Evolutionary conservation across 1,140 invertebrate species (phyloP).

Genomic region (Cephus cinctus): DNA sequence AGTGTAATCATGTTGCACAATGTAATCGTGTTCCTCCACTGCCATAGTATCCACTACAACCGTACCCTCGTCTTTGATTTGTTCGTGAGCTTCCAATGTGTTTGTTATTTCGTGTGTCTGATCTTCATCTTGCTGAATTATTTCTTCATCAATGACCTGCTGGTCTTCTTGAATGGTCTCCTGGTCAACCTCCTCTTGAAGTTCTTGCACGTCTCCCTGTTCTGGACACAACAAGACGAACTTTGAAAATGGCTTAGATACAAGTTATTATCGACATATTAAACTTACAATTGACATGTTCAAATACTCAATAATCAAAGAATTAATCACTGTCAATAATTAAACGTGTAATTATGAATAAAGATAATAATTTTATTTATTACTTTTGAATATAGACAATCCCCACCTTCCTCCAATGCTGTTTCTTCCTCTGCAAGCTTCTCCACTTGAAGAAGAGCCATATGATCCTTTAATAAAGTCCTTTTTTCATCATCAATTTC

Average conservation of each 20-base stretch:
- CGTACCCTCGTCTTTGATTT: slow-evolving; percentile 13
- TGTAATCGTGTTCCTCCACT: slow-evolving; percentile 34
- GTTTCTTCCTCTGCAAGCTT: slow-evolving; percentile 32
- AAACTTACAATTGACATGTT: too few relatives aligned
- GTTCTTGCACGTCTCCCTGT: background rate
- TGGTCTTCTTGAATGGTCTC: slow-evolving; percentile 17
- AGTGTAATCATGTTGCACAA: slow-evolving; percentile 32
- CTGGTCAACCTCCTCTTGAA: slow-evolving; percentile 11
- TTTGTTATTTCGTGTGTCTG: slow-evolving; percentile 4
- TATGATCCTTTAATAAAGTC: slow-evolving; percentile 41
- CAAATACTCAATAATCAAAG: too few relatives aligned
- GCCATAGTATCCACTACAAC: slow-evolving; percentile 21
- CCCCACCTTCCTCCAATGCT: slow-evolving; percentile 17
- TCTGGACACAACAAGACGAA: background rate
- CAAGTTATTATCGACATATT: too few relatives aligned
- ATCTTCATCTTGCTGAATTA: slow-evolving; percentile 5
- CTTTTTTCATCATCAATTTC: slow-evolving; percentile 24
- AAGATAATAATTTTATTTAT: slow-evolving; percentile 8
- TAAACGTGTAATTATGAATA: too few relatives aligned
- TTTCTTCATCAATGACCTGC: slow-evolving; percentile 10
- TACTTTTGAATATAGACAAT: slow-evolving; percentile 12
- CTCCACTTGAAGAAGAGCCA: slow-evolving; percentile 39
- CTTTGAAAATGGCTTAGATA: too few relatives aligned
- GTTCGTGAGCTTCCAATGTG: background rate
- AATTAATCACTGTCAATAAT: too few relatives aligned